Evolutionary conservation across 2,888 invertebrate genomes (phyloP).

Genomic region (Galerucella pusilla): DNA sequence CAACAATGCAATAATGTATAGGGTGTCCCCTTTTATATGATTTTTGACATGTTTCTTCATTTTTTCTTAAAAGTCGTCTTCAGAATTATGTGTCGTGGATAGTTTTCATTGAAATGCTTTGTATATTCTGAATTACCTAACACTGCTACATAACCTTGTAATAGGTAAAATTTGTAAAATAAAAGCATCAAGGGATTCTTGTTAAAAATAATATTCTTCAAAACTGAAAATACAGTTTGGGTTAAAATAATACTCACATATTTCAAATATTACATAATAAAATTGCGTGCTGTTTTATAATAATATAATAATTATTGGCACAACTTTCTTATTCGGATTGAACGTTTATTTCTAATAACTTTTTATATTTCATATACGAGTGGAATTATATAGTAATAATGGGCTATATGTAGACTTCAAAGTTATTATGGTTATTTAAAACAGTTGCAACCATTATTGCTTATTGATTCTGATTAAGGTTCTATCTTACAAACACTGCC

Average conservation of each 20-base stretch:
- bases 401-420: conserved; percentile 12
- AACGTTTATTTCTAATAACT: neutral
- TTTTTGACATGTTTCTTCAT: too few relatives aligned
- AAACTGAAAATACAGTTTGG: too few relatives aligned
- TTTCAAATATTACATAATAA: neutral
- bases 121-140: too few relatives aligned
- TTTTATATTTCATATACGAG: conserved; percentile 1
- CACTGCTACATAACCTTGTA: too few relatives aligned
- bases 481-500: conserved; percentile 19
- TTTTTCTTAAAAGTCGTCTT: too few relatives aligned
- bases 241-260: neutral
- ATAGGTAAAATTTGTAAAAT: too few relatives aligned
- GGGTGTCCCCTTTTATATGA: too few relatives aligned
- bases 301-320: neutral
- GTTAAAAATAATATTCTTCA: too few relatives aligned
- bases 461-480: conserved; percentile 41
- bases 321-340: neutral
- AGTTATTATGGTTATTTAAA: conserved; percentile 27
- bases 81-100: too few relatives aligned
- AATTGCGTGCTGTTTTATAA: neutral
- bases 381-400: neutral
- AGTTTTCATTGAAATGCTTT: too few relatives aligned
- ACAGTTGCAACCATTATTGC: conserved; percentile 29
- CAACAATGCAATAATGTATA: too few relatives aligned
- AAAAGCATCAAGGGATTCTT: too few relatives aligned